Evolutionary conservation across 2,888 invertebrate genomes (phyloP), one percentile per base, ranked within the genome.

Genomic region (Eueremaeus valkanovi): DNA sequence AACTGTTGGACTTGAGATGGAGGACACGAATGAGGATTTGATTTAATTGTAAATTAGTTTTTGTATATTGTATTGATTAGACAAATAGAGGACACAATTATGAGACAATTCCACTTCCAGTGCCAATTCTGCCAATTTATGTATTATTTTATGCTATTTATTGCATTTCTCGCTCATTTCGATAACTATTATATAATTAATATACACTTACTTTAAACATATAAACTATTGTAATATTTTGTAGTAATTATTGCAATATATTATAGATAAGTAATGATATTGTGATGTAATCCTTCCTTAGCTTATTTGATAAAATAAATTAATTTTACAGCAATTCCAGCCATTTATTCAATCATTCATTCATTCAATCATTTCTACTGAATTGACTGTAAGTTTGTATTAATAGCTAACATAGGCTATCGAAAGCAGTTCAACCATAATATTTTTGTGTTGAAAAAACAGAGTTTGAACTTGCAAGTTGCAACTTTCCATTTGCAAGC

Each of bases 161-260:
- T 66, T 45, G 45, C 45, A 45, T 45, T 66, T 66, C 66, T 66
- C 66, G 40, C 66, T 66, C 66, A 66, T 61, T 55, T n/a, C n/a
- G n/a, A n/a, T n/a, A n/a, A n/a, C n/a, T n/a, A n/a, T n/a, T n/a
- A n/a, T n/a, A n/a, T n/a, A n/a, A n/a, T n/a, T n/a, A n/a, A n/a
- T n/a, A n/a, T n/a, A n/a, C n/a, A 55, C 3, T n/a, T 24, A 18
- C 21, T 55, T 16, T 36, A 66, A n/a, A 36, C 21, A 21, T 24
- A 66, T n/a, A 66, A 66, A 36, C 66, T 36, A 66, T 66, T 66
- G 36, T 66, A 36, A 36, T 33, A 36, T 36, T 58, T 27, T 29
- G 11, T 21, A 36, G 36, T 66, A 55, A n/a, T n/a, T n/a, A n/a
- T n/a, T n/a, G n/a, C n/a, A n/a, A n/a, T n/a, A n/a, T 36, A 66